Conservation (phyloP, 2,888 invertebrate genomes). For the Leptinotarsa juncta region DNA sequence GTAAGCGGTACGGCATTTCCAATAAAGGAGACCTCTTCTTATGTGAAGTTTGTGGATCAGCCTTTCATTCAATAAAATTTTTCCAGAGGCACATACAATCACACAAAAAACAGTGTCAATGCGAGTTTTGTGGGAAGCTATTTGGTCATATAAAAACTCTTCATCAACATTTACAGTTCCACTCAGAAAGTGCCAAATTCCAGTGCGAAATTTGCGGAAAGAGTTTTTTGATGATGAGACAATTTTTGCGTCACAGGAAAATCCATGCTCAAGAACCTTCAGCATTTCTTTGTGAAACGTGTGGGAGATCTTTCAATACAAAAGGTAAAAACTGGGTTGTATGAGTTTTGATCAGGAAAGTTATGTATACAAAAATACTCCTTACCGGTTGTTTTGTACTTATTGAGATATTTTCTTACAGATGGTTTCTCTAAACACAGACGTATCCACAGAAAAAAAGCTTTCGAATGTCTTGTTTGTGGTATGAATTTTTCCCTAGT, state of each 20-base stretch:
- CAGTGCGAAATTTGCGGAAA: conserved; percentile 12
- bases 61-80: not conserved
- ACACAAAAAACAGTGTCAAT: not conserved
- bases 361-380: not conserved
- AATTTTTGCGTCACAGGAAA: not conserved
- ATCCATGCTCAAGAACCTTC: not conserved
- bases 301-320: not conserved
- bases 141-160: not conserved
- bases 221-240: not conserved
- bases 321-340: not conserved
- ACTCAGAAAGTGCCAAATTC: not conserved
- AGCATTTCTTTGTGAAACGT: not conserved
- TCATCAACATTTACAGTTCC: not conserved
- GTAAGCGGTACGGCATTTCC: not conserved
- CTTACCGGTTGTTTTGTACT: not conserved
- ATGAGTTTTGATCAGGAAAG: too few relatives aligned
- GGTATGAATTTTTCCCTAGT: not conserved
- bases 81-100: not conserved
- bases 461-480: not conserved
- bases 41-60: not conserved
- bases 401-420: not conserved
- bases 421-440: not conserved
- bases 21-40: conserved; percentile 1
- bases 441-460: not conserved
- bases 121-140: not conserved